Conservation (phyloP, 2,888 invertebrate species). For the Acrocyrtus sp. region DNA sequence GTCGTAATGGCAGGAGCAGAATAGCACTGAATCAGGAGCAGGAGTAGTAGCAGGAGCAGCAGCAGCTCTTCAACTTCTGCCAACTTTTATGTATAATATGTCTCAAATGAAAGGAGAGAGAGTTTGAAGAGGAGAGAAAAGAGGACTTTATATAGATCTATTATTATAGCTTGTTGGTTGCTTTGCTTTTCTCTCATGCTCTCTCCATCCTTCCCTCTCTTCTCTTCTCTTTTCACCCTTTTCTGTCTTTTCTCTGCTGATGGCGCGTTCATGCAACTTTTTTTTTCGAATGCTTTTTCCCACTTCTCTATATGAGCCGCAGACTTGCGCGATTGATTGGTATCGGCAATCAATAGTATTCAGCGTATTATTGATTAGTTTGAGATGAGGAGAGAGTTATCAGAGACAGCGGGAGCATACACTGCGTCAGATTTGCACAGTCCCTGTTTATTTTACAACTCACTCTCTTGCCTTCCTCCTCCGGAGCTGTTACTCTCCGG, state of each 20-base stretch:
- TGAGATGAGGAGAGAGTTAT: conserved; percentile 64
- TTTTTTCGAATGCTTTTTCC: no score
- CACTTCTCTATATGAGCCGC: conserved; percentile 46
- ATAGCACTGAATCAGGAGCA: conserved; percentile 42
- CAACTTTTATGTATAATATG: conserved; percentile 56
- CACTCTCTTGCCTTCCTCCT: conserved; percentile 59
- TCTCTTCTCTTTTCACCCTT: conserved; percentile 1
- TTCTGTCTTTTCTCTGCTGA: conserved; percentile 26
- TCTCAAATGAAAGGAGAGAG: conserved; percentile 44
- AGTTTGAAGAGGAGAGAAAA: conserved; percentile 53
- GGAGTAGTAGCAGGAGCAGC: conserved; percentile 19
- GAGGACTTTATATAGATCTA: conserved; percentile 42
- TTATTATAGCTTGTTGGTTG: conserved; percentile 52
- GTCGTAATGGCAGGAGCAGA: conserved; percentile 22
- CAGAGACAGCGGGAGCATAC: conserved; percentile 63
- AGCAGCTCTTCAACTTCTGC: conserved; percentile 52
- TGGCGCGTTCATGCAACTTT: no score
- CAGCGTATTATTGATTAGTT: conserved; percentile 64
- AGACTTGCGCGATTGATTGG: conserved; percentile 63
- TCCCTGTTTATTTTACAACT: conserved; percentile 64
- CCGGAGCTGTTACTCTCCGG: conserved; percentile 32
- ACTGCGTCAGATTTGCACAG: conserved; percentile 64
- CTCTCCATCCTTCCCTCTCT: conserved; percentile 38
- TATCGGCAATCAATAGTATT: conserved; percentile 63
- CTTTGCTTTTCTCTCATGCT: conserved; percentile 44